Evolutionary conservation across 2,888 invertebrate genomes (phyloP), one percentile per base, ranked within the genome.

Genomic region (Leucophenga montana): DNA sequence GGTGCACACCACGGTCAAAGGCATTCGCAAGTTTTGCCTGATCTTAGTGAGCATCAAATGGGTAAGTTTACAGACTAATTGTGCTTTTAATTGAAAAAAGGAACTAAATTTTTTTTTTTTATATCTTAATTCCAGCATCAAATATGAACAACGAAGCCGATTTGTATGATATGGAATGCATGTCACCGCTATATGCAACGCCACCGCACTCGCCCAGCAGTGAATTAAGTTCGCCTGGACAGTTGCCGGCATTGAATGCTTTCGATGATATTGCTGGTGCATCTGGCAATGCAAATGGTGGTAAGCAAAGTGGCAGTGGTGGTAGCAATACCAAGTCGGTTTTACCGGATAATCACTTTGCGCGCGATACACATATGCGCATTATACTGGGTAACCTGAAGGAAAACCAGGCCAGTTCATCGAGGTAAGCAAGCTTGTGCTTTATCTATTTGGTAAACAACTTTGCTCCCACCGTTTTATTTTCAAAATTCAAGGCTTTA

Each of bases 331-430:
- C 54, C 22, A 86, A 87, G 73, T 74, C 86, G 27, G 75, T 76
- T 84, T 81, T 91, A 85, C 91, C 94, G 0, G 95, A 95, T 88
- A 94, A 94, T 46, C 95, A 95, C 86, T 95, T 95, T 90, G 94
- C 94, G 67, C 90, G 96, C n/a, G 96, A 96, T 86, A 95, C 96
- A 0, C 96, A 96, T 84, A 96, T 96, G 96, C 91, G 95, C 75
- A 96, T 96, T 76, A 96, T 96, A 78, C 89, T 96, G 75, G 95
- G 95, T 0, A 91, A 92, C 44, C 83, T 88, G 0, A 89, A 89
- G 69, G 89, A 89, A 69, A 87, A 84, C 75, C 89, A 87, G 78
- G 83, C 88, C 62, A 85, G 85, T 70, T 87, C 88, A 56, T 88
- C 88, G 11, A 84, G 87, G 89, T 88, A 68, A 82, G 73, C 54